Percentiles rank a stretch among this genome's conserved stretches.
Conservation (phyloP, 2,888 invertebrate species). For the Rhingia rostrata region DNA sequence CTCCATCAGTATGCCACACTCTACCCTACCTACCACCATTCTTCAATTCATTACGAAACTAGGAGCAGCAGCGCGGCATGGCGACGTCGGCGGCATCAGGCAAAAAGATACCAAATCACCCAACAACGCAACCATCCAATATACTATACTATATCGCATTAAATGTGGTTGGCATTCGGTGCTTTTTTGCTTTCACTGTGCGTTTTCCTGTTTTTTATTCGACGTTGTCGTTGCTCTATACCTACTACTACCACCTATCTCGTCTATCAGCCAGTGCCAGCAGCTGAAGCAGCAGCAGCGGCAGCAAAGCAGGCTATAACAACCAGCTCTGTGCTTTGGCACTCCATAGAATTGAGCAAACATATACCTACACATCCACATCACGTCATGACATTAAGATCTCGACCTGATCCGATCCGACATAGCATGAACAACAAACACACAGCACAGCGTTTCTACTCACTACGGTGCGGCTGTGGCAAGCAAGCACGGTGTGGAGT, state of each 20-base stretch:
- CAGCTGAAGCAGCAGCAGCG: conserved; percentile 18
- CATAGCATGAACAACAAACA: conserved; percentile 68
- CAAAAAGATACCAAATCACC: conserved; percentile 73
- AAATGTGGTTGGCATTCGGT: conserved; percentile 73
- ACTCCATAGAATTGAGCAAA: conserved; percentile 59
- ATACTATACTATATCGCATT: conserved; percentile 72
- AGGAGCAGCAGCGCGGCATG: conserved; percentile 43
- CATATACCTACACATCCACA: conserved; percentile 52
- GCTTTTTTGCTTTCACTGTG: conserved; percentile 72
- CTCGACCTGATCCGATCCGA: conserved; percentile 74
- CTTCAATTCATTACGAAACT: conserved; percentile 73
- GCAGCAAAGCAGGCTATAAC: conserved; percentile 23
- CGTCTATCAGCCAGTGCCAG: conserved; percentile 59
- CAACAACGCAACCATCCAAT: conserved; percentile 72
- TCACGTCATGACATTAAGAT: conserved; percentile 74
- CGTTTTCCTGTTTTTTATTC: conserved; percentile 71
- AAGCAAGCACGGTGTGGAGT: conserved; percentile 24
- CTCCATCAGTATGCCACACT: not conserved
- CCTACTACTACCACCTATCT: conserved; percentile 49
- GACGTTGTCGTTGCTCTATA: conserved; percentile 39
- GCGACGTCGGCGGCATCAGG: conserved; percentile 51
- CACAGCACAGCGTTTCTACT: conserved; percentile 24
- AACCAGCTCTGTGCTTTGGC: conserved; percentile 45
- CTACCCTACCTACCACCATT: conserved; percentile 34
- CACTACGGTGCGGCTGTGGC: conserved; percentile 1